Evolutionary conservation across 2,113 vertebrate species (phyloP).

Genomic region (Chloropsis cyanopogon): DNA sequence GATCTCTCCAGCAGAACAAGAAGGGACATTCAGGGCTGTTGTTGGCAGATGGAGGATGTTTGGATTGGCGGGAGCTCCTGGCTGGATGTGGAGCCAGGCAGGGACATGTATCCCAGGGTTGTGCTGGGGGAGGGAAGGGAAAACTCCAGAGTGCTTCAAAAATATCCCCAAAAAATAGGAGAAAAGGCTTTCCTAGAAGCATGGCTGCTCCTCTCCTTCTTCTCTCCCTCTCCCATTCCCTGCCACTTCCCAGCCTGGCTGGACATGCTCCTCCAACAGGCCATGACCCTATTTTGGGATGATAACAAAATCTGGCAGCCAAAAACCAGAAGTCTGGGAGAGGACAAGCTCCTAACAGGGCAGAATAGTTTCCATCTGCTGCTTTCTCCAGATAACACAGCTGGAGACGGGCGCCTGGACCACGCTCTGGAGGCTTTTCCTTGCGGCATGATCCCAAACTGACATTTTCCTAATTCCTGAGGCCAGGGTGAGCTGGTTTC

Average conservation of each 20-base stretch:
- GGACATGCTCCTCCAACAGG: background rate
- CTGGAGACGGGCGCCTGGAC: background rate
- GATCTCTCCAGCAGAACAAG: conserved; percentile 24
- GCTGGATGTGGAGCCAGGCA: background rate
- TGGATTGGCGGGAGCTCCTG: background rate
- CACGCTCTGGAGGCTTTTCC: background rate
- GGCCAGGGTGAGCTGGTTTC: conserved; percentile 22
- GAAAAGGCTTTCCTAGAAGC: background rate
- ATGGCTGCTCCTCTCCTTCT: background rate
- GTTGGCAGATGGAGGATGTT: background rate
- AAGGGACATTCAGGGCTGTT: conserved; percentile 38
- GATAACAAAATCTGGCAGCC: background rate
- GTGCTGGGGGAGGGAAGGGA: background rate
- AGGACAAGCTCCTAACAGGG: background rate
- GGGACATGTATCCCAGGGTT: background rate
- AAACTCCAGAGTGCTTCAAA: background rate
- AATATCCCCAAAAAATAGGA: background rate
- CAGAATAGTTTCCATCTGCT: conserved; percentile 32
- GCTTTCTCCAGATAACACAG: background rate
- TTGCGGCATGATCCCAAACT: background rate
- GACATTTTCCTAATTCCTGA: background rate
- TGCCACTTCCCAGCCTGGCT: background rate
- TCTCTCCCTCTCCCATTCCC: background rate
- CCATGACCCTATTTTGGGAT: background rate
- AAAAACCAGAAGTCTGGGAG: background rate